These are phyloP conservation scores for Leuciscus waleckii DNA, from an alignment of 2,797 vertebrate genomes.

Conservation along the genomic window DNA sequence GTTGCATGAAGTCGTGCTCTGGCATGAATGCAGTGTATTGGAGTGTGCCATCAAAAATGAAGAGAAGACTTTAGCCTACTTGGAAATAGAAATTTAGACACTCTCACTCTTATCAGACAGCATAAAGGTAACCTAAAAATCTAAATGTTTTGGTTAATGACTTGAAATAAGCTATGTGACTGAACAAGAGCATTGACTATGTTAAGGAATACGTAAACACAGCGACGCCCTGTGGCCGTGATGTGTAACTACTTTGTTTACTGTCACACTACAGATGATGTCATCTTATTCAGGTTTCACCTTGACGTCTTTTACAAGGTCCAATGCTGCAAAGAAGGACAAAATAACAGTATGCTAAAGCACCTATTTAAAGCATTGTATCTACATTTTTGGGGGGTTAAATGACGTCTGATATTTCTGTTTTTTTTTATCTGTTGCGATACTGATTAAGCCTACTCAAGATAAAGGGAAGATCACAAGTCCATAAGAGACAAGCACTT, in stretches of 20 bases:
- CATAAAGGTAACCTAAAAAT: not conserved
- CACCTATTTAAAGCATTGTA: not conserved
- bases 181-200: no score
- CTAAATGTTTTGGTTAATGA: not conserved
- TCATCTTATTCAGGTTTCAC: constrained; percentile 5
- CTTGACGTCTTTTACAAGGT: not conserved
- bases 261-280: not conserved
- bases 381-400: not conserved
- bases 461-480: not conserved
- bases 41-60: not conserved
- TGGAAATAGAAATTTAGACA: not conserved
- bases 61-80: not conserved
- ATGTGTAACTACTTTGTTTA: constrained; percentile 8
- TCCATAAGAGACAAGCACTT: not conserved
- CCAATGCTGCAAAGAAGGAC: not conserved
- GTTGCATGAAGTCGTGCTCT: not conserved
- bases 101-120: not conserved
- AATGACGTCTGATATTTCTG: not conserved
- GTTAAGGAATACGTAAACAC: not conserved
- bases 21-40: not conserved
- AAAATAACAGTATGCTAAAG: not conserved
- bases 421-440: not conserved
- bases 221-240: constrained; percentile 31
- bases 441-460: no score
- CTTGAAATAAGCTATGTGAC: not conserved